Evolutionary conservation across 1,140 invertebrate genomes (phyloP), one percentile per base, ranked within the genome.

Genomic region (Drosophila punjabiensis): DNA sequence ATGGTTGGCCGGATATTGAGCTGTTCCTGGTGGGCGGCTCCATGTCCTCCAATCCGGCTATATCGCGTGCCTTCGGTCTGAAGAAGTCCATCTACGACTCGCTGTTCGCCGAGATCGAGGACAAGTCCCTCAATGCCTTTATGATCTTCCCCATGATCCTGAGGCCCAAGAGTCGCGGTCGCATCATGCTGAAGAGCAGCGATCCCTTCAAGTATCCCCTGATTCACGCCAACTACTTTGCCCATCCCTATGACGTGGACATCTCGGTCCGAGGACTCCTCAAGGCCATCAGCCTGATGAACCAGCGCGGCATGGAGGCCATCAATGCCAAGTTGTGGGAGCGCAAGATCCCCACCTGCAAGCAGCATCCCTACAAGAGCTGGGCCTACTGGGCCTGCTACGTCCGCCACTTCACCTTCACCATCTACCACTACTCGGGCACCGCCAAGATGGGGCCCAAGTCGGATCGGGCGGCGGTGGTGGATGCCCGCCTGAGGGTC

Each of bases 391-490:
- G 96, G 94, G 95, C 95, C 32, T 98, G 97, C 93, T 94, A 96
- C 47, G 93, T 95, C 0, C 94, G 94, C 28, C 94, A 95, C 64
- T 95, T 96, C 30, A 96, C 96, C 0, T 94, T 95, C 28, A 96
- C 95, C 1, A 95, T 97, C 52, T 97, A 96, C 80, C 97, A 98
- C 91, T 96, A 96, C 30, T 95, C 95, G 3, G 97, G 97, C 0
- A 98, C 97, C 0, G 96, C 96, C 87, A 98, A 97, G 93, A 98
- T 98, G 97, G 97, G 97, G 1, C 95, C 95, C 0, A 68, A 82
- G 16, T 93, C 82, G 4, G 97, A 97, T 92, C 93, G 94, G 5
- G 94, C 94, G 0, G 95, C 96, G 6, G 96, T 97, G 0, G 96
- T 97, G 0, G 95, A 97, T 93, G 94, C 96, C 0, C 94, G 95